Evolutionary conservation across 2,797 vertebrate species (phyloP).

Genomic region (Morus bassanus): DNA sequence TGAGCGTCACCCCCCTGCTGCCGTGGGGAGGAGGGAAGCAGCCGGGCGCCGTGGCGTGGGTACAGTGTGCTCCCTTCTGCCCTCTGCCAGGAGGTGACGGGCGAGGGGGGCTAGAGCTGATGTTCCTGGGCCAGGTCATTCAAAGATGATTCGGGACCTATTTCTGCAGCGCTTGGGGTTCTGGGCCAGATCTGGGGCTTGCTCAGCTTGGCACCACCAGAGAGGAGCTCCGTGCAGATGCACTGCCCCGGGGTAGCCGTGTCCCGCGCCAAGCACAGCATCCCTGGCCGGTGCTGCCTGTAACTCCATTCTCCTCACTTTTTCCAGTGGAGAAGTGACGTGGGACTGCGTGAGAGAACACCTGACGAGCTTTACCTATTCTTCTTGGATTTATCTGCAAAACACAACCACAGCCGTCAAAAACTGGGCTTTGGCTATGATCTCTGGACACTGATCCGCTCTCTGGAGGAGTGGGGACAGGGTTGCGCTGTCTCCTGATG

Average conservation of each 20-base stretch:
- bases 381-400: conserved; percentile 88
- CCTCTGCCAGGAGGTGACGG: not conserved
- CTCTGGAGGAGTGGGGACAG: not conserved
- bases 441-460: conserved; percentile 75
- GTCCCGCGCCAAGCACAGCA: too few relatives aligned
- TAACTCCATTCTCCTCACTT: not conserved
- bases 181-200: too few relatives aligned
- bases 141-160: too few relatives aligned
- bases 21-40: too few relatives aligned
- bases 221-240: too few relatives aligned
- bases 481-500: fast-evolving
- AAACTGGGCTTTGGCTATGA: conserved; percentile 86
- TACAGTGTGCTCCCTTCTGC: too few relatives aligned
- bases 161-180: not conserved
- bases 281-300: not conserved
- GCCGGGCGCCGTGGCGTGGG: not conserved
- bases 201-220: too few relatives aligned
- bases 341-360: conserved; percentile 86
- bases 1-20: not conserved
- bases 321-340: conserved; percentile 83
- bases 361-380: conserved; percentile 78
- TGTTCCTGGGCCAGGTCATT: not conserved
- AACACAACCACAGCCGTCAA: conserved; percentile 83
- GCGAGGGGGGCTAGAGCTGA: not conserved
- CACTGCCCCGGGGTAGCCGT: too few relatives aligned